Base-by-base conservation (phyloP, 30 jellyfish, hydroid and myxozoan species). In the Catostylus mosaicus region DNA sequence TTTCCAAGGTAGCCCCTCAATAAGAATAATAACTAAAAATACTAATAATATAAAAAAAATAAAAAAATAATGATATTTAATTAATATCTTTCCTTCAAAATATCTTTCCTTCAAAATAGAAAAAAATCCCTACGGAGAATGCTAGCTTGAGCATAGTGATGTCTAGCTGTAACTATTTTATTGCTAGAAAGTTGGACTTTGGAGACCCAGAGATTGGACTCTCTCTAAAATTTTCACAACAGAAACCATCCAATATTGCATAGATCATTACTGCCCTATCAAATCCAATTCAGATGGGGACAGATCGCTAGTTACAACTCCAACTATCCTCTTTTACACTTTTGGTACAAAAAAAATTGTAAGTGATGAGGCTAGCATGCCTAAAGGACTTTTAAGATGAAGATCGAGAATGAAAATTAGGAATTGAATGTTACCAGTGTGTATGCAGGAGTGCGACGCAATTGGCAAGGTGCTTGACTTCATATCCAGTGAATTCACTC, bases 401-500 rank as follows among this genome's bases (percentile, higher is more conserved):
- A 77, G 30, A 0, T 43, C 32, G 12, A 72, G 75, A 50, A 50
- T 16, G 20, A 27, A 16, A 23, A 50, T 43, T 6, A 50, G 20
- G 20, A 10, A 50, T 50, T 50, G 6, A 23, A 4, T 16, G 63
- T 40, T 61, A 91, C 98, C 98, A 77, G 63, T 80, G 67, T 23
- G 82, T 31, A 43, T 80, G 89, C 36, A 93, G 46, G 19, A 86
- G 73, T 8, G 85, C 69, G 11, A 90, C 97, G 60, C 98, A 93
- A 67, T 93, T 86, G 65, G 94, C 96, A 32, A 93, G 73, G 35
- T 87, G 96, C 64, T 68, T 83, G 18, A 93, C 90, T 59, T 61
- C 88, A 56, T 50, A 80, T 1, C 98, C 98, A 81, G 96, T 93
- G 68, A 61, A 87, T 23, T 76, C 96, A 22, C 24, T 71, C 92